Evolutionary conservation across 2,797 vertebrate genomes (phyloP), one percentile per base, ranked within the genome.

Genomic region (Synaphobranchus kaupii): DNA sequence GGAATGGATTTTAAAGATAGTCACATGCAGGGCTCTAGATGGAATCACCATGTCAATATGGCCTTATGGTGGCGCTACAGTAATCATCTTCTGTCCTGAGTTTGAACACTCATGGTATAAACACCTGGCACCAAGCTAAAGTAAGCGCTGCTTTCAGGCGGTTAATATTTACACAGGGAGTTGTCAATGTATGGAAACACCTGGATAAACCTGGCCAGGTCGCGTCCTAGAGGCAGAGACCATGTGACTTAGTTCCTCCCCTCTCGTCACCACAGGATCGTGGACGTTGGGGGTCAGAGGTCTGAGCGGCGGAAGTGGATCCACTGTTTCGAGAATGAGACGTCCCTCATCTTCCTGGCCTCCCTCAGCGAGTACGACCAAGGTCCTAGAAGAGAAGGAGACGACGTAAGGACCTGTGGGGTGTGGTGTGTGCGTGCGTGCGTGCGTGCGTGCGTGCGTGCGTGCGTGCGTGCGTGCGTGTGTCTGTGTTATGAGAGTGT

Each of bases 301-400:
- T 97, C 96, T 0, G 96, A 97, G 87, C 95, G 96, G 44, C 92
- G 96, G 91, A 97, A 97, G 91, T 97, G 96, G 96, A 97, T 97
- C 87, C 95, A 97, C 91, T 97, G 96, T 89, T 97, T 97, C 87
- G 96, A 97, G 92, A 95, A 96, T 2, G 96, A 97, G 88, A 96
- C 95, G 1, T 97, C 96, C 0, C 95, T 97, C 84, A 96, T 97
- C 86, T 97, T 96, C 91, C 92, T 97, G 91, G 96, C 96, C 4
- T 96, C 96, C 0, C 96, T 97, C 87, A 97, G 96, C 89, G 96
- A 97, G 90, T 97, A 96, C 0, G 96, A 97, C 93, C 96, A 97
- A 97, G 89, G 94, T 96, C 82, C 93, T 97, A 90, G 96, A 97
- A 92, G 96, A 97, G 92, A 94, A 93, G 85, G 94, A 95, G 17